These are phyloP conservation scores for Chrysogorgia sp. DNA, from an alignment of 92 coral and sea anemone species.

Conservation along the genomic window DNA sequence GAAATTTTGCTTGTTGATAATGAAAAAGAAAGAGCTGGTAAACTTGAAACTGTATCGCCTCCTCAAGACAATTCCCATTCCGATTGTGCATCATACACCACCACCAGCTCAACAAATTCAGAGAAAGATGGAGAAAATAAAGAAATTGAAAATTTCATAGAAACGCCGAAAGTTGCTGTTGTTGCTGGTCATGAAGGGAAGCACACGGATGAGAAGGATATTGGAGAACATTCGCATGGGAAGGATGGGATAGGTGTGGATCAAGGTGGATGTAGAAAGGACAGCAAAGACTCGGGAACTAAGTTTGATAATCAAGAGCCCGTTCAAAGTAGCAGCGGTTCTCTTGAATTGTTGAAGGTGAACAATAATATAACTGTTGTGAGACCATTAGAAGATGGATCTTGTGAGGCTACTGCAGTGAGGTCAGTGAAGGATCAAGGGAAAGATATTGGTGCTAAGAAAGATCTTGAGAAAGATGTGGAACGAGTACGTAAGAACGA, in stretches of 20 bases:
- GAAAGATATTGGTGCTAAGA: background rate
- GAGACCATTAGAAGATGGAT: background rate
- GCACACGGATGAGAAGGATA: background rate
- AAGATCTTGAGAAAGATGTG: no score
- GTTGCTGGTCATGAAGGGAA: background rate
- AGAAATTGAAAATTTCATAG: background rate
- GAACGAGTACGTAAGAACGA: no score
- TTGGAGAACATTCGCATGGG: no score
- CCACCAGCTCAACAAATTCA: background rate
- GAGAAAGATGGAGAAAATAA: background rate
- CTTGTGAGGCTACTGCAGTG: background rate
- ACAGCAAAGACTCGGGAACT: no score
- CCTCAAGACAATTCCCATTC: background rate
- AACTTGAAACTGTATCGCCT: background rate
- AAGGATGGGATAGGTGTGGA: no score
- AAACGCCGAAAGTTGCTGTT: background rate
- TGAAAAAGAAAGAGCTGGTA: background rate
- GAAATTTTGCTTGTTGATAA: background rate
- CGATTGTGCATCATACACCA: constrained; percentile 5
- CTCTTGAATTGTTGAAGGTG: background rate
- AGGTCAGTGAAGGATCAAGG: background rate
- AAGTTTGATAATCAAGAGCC: background rate
- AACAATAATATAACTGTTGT: background rate
- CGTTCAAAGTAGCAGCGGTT: background rate
- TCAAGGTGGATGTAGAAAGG: no score